Percentiles rank a stretch among this genome's conserved stretches.
Evolutionary conservation across 2,113 vertebrate genomes (phyloP).

Genomic region (Dinomys branickii): DNA sequence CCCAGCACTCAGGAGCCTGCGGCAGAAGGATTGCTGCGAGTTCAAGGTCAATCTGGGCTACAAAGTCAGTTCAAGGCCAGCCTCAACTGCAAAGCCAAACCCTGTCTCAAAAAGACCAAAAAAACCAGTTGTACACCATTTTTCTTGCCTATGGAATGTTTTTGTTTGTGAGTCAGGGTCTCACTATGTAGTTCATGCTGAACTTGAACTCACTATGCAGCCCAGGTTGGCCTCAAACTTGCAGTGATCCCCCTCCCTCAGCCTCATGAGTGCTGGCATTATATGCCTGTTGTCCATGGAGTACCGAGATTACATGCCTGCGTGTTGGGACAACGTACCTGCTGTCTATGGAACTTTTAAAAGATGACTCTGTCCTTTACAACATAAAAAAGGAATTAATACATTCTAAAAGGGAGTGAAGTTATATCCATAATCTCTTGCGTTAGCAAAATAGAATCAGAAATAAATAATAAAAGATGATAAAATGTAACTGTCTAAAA

Average conservation of each 20-base stretch:
- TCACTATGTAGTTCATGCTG: neutral
- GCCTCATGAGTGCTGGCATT: neutral
- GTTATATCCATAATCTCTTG: neutral
- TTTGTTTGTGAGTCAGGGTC: neutral
- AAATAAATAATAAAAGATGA: slow-evolving; percentile 53
- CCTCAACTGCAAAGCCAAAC: neutral
- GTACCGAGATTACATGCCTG: neutral
- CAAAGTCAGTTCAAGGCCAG: neutral
- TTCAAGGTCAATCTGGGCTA: no score
- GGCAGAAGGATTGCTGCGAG: neutral
- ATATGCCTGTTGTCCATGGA: neutral
- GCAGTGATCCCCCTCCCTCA: neutral
- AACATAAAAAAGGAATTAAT: slow-evolving; percentile 6
- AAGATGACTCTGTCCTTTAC: neutral
- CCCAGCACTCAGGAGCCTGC: neutral
- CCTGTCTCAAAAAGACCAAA: neutral
- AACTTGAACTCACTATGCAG: neutral
- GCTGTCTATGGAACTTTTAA: neutral
- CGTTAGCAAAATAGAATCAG: slow-evolving; percentile 40
- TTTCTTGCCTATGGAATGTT: neutral
- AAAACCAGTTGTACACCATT: neutral
- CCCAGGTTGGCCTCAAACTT: neutral
- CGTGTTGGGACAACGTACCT: neutral
- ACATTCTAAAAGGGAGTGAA: neutral
- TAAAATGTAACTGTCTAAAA: slow-evolving; percentile 16